Base-by-base conservation (phyloP, 2,888 invertebrate genomes). In the Pachydiplax longipennis region DNA sequence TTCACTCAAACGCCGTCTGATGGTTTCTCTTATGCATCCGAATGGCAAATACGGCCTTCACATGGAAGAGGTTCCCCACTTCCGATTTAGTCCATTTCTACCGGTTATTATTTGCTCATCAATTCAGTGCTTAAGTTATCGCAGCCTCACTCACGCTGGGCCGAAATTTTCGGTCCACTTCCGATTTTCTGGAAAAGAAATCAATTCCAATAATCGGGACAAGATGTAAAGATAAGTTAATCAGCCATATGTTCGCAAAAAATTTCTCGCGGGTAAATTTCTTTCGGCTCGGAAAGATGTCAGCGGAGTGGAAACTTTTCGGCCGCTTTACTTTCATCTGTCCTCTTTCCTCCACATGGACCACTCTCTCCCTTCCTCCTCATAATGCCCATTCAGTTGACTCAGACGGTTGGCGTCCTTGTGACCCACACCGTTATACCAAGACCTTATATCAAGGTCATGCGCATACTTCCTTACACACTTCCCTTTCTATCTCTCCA, bases 401-500 rank as follows among this genome's bases (percentile, higher is more conserved):
- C 61, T 65, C 87, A 87, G 87, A 87, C 87, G 87, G 35, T 22
- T 58, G 35, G 35, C 61, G 87, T 87, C 87, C 87, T 87, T 87
- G 65, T 87, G 37, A 87, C 37, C 87, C 18, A 61, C 61, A 87
- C 87, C 87, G 87, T 87, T 87, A 87, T 87, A 53, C 87, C 87
- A 53, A 87, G 87, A 87, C 61, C 87, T 87, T 87, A 58, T 61
- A 87, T 87, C 87, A 87, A 87, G 87, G 87, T 37, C 37, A 87
- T 37, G n/a, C 61, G 37, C 87, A 87, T 87, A 87, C 61, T 87
- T 87, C 87, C 65, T 87, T 22, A 61, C 61, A 58, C 83, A 83
- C 83, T 83, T 83, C 58, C 83, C 83, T 83, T 83, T 83, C 83
- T 25, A 58, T 65, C 37, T 25, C 25, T 48, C 82, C 25, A 25